phyloP scores from a whole-genome alignment of 1,140 invertebrate species.

The Lepidurus couesii region DNA sequence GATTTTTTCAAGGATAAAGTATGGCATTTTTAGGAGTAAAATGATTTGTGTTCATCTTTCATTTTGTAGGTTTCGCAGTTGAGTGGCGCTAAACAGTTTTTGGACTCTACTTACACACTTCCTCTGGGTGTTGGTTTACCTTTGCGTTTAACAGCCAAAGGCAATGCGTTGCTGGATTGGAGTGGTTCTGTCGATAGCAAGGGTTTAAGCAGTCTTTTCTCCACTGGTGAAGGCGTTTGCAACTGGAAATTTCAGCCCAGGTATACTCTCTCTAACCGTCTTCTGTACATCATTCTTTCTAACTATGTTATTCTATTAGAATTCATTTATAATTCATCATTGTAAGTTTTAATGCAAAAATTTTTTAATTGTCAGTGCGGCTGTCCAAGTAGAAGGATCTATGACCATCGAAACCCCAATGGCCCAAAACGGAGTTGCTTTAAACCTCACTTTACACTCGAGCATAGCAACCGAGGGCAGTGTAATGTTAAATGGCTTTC shows the following conservation, averaged over 20 bases:
- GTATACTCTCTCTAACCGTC: not conserved
- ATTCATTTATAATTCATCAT: no score
- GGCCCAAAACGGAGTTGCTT: slow-evolving; percentile 66
- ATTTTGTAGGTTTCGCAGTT: slow-evolving; percentile 16
- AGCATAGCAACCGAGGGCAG: slow-evolving; percentile 68
- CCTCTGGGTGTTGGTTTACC: slow-evolving; percentile 79
- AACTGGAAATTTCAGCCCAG: slow-evolving; percentile 37
- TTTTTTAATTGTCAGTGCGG: slow-evolving; percentile 53
- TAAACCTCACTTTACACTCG: slow-evolving; percentile 74
- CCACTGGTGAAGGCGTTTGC: slow-evolving; percentile 35
- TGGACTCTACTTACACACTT: slow-evolving; percentile 42
- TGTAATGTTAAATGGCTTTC: slow-evolving; percentile 62
- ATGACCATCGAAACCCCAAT: slow-evolving; percentile 78
- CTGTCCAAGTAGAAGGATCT: slow-evolving; percentile 68
- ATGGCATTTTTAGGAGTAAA: not conserved
- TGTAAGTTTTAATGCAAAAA: not conserved
- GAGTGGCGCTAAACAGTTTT: slow-evolving; percentile 26
- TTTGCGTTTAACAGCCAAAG: slow-evolving; percentile 72
- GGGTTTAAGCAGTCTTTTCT: slow-evolving; percentile 30
- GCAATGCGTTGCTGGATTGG: slow-evolving; percentile 69
- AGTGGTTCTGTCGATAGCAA: not conserved
- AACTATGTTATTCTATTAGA: not conserved
- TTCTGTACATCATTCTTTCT: not conserved
- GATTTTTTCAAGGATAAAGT: not conserved
- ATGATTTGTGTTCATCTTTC: not conserved